These are phyloP conservation scores for Drosophila birchii DNA, from an alignment of 2,888 invertebrate genomes.

Conservation along the genomic window DNA sequence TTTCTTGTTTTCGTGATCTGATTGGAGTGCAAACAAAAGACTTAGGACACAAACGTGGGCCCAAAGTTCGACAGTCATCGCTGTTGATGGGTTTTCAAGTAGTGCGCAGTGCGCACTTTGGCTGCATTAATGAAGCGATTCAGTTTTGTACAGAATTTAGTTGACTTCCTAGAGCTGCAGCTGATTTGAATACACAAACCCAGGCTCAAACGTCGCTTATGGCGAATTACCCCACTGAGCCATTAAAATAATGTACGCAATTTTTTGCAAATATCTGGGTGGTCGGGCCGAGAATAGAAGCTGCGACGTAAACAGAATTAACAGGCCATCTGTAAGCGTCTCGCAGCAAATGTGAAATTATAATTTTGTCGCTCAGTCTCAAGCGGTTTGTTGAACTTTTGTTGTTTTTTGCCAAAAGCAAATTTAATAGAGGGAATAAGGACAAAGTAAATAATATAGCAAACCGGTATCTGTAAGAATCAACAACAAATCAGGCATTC, in stretches of 20 bases:
- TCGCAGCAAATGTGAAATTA: slow-evolving; percentile 26
- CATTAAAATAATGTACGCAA: slow-evolving; percentile 17
- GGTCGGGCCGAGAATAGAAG: slow-evolving; percentile 15
- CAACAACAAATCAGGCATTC: slow-evolving; percentile 13
- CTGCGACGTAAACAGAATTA: slow-evolving; percentile 31
- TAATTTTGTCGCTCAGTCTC: slow-evolving; percentile 25
- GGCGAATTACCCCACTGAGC: slow-evolving; percentile 4
- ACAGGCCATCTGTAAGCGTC: slow-evolving; percentile 51
- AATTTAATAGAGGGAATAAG: slow-evolving; percentile 21
- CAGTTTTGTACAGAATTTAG: slow-evolving; percentile 21
- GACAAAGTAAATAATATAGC: slow-evolving; percentile 10
- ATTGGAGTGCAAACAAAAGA: slow-evolving; percentile 61
- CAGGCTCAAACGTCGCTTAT: slow-evolving; percentile 1
- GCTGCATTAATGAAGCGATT: slow-evolving; percentile 32
- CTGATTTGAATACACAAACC: slow-evolving; percentile 18
- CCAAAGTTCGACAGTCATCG: slow-evolving; percentile 54
- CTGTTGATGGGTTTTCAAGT: slow-evolving; percentile 17
- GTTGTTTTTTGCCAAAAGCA: slow-evolving; percentile 20
- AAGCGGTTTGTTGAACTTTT: slow-evolving; percentile 69
- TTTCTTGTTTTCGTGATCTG: slow-evolving; percentile 34
- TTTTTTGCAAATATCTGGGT: slow-evolving; percentile 17
- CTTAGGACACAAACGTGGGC: slow-evolving; percentile 63
- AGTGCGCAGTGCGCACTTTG: slow-evolving; percentile 19
- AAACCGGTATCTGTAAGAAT: slow-evolving; percentile 60
- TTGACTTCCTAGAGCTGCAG: slow-evolving; percentile 18